Evolutionary conservation across 2,888 invertebrate species (phyloP), one percentile per base, ranked within the genome.

Genomic region (Gastracanthus pulcherrimus): DNA sequence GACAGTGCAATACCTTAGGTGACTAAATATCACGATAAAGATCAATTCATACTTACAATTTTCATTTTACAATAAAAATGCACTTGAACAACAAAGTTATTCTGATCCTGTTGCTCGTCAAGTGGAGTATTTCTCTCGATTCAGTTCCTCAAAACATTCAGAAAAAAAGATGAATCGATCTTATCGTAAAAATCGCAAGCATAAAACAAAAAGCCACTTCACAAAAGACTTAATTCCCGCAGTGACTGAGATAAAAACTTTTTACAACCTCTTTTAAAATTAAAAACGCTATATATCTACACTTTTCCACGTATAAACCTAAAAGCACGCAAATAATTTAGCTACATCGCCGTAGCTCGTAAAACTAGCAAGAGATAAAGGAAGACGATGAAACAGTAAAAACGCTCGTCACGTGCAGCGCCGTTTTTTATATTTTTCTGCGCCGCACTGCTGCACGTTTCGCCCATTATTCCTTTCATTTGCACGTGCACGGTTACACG

Each of bases 251-350:
- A 66, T 76, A 76, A 76, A 76, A 51, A 26, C 9, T 9, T 55
- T 55, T 76, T 64, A 74, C 38, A 31, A 48, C 41, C 29, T 13
- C n/a, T 48, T 48, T 45, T 16, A 19, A 45, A 70, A 48, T 69
- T 67, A 36, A 19, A 31, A 11, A 38, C 41, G 55, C n/a, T n/a
- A n/a, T n/a, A 19, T 23, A 38, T 74, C 1, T 45, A 45, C 60
- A 7, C 34, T 3, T 31, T 70, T 67, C 38, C 45, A 23, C 45
- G 62, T 62, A 77, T 34, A 58, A 26, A 26, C 23, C 38, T 58
- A 48, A 58, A 23, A 51, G 11, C 23, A 9, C 55, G 16, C 48
- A 48, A 69, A 69, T 48, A 31, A 66, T 66, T 26, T 38, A 66
- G 34, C 62, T 1, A 6, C 31, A n/a, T 34, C 7, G 5, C 16